Base-by-base conservation (phyloP, 2,888 invertebrate genomes). In the Podabrus alpinus region DNA sequence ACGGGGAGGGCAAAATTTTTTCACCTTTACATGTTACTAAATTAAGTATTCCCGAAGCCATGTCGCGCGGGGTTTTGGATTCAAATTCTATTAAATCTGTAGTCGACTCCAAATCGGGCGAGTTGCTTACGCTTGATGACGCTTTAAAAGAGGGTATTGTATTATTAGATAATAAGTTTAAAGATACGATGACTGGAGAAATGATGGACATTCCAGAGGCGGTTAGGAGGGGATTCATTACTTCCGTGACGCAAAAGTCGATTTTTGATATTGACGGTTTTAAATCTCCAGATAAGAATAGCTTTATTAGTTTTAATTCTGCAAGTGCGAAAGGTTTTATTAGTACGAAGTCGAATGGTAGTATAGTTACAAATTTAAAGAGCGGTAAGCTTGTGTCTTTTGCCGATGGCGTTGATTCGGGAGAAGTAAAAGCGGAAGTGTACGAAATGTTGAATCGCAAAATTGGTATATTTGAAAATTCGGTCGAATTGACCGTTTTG, bases 201-300 rank as follows among this genome's bases (percentile, higher is more conserved):
- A 88, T 92, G 15, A 90, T 95, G 76, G 90, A 93, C 17, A 92
- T 98, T 77, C 91, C 92, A 15, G 97, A 97, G 85, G 98, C 98
- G 0, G 95, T 97, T 15, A 93, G 95, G 84, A 92, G 94, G 75
- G 98, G 98, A 79, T 91, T 96, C 66, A 94, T 98, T 74, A 94
- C 94, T 21, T 96, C 96, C 1, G 94, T 97, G 16, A 92, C 94
- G 5, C 94, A 95, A 85, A 94, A 94, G 86, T 95, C 95, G 1
- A 94, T 97, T 81, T 97, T 97, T 85, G 95, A 97, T 86, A 95
- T 98, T 77, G 96, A 97, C 81, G 97, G 95, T 72, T 95, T 97
- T 85, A 94, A 93, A 84, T 95, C 96, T 86, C 93, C 94, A 0
- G 91, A 93, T 82, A 94, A 94, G 68, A 93, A 92, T 59, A 94